Conservation (phyloP, 2,113 vertebrate genomes). For the Lonchura striata region DNA sequence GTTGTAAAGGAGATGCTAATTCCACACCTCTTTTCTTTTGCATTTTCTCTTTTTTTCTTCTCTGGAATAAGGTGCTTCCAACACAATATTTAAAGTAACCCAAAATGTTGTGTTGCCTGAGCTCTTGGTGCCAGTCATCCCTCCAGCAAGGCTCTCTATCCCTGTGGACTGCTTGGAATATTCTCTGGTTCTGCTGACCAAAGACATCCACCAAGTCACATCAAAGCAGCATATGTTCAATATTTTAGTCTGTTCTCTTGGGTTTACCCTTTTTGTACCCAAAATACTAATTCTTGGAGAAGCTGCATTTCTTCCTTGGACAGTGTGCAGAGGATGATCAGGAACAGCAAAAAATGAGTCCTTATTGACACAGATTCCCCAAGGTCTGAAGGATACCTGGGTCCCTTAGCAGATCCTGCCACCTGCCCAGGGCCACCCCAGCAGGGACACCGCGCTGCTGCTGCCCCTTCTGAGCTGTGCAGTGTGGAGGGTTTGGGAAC, state of each 20-base stretch:
- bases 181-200: neutral
- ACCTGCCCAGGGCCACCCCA: neutral
- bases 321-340: rapidly evolving
- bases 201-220: neutral
- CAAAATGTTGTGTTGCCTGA: neutral
- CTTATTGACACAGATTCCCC: neutral
- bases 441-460: neutral
- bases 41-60: neutral
- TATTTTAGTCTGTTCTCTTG: neutral
- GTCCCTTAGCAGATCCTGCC: neutral
- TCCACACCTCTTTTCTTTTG: neutral
- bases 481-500: neutral
- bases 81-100: neutral
- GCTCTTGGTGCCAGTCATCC: neutral
- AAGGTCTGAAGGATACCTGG: neutral
- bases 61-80: neutral
- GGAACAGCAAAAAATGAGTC: neutral
- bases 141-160: rapidly evolving
- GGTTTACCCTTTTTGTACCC: neutral
- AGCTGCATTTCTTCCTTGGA: neutral
- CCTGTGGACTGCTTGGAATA: neutral
- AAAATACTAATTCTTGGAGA: neutral
- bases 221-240: neutral
- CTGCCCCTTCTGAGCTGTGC: neutral
- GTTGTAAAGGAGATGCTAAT: constrained; percentile 7